Evolutionary conservation across 2,113 vertebrate species (phyloP), one percentile per base, ranked within the genome.

Genomic region (Paramisgurnus dabryanus): DNA sequence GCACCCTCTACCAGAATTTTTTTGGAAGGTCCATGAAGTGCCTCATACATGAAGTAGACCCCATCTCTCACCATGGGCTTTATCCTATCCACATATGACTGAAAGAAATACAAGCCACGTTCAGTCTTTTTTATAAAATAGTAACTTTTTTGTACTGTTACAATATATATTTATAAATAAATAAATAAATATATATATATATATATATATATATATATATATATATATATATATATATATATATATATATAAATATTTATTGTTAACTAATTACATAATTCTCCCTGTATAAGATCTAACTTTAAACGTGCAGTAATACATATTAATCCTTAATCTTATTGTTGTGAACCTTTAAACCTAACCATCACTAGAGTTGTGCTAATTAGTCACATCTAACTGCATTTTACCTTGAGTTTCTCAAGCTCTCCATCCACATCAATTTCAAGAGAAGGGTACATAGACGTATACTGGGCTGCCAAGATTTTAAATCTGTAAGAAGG

Each of bases 1-100:
- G 97, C 97, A 83, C 97, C 97, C 90, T 99, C 97, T 87, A 98
- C 97, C 88, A 99, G 91, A 87, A 99, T 98, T 87, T 95, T 98
- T 93, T 96, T 98, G 15, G 95, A 92, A 72, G 96, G 92, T 50
- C 97, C 96, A 66, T 98, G 96, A 0, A 99, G 94, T 85, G 96
- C 97, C 86, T 98, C 93, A 67, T 98, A 94, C 91, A 99, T 96
- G 91, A 95, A 99, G 91, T 97, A 95, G 85, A 98, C 96, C 0
- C 97, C 97, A 81, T 99, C 97, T 85, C 85, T 94, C 89, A 98
- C 97, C 97, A 99, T 99, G 15, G 96, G 97, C 88, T 95, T 96
- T 87, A 99, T 87, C 88, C 89, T 94, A 87, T 96, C 94, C 89
- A 95, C 95, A 45, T 93, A 98, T 55, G 89, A 90, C 97, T 99